Conservation (phyloP, 2,113 vertebrate genomes). For the Lycaon pictus region DNA sequence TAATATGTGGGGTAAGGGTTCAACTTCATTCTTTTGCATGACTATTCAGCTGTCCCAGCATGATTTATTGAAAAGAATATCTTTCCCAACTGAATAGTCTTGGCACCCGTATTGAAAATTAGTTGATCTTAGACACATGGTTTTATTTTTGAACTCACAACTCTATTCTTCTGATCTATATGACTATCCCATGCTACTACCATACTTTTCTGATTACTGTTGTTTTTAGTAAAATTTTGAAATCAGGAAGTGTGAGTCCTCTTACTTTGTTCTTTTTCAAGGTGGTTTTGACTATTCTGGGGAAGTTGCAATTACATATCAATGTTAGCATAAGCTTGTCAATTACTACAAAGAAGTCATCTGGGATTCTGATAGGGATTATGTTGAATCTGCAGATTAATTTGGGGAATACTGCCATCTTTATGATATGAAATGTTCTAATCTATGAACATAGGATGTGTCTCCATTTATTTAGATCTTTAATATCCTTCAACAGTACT, state of each 20-base stretch:
- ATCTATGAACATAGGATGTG: background rate
- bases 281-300: background rate
- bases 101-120: background rate
- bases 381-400: background rate
- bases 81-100: background rate
- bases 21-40: background rate
- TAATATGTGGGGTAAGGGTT: background rate
- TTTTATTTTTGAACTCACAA: background rate
- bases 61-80: background rate
- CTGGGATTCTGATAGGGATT: conserved; percentile 11
- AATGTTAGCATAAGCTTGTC: conserved; percentile 27
- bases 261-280: background rate
- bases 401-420: background rate
- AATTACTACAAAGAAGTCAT: conserved; percentile 2
- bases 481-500: background rate
- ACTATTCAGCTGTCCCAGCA: background rate
- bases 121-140: background rate
- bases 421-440: conserved; percentile 10
- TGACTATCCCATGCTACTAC: background rate
- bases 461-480: conserved; percentile 35
- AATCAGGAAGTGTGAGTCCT: background rate
- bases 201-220: background rate
- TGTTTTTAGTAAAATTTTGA: conserved; percentile 35
- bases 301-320: background rate
- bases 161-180: background rate